Conservation (phyloP, 2,113 vertebrate species). For the Cacatua alba region DNA sequence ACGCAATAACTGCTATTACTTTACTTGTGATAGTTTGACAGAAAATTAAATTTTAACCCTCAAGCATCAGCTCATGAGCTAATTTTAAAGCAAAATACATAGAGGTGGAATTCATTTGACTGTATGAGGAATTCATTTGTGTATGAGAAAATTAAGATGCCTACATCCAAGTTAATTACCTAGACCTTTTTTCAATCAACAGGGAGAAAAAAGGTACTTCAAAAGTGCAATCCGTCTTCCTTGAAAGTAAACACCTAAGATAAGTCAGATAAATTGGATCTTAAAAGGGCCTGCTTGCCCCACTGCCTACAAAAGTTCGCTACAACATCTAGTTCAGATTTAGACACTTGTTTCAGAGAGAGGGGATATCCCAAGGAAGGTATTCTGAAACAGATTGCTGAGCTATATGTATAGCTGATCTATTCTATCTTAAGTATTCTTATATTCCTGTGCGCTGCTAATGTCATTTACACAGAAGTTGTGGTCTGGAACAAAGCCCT, state of each 20-base stretch:
- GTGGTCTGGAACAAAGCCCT: constrained; percentile 38
- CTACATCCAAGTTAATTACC: not conserved
- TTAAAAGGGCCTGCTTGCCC: not conserved
- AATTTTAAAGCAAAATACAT: constrained; percentile 64
- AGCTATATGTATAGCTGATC: not conserved
- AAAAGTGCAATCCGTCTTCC: not conserved
- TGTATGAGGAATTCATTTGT: not conserved
- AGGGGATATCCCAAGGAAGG: not conserved
- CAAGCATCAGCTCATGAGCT: constrained; percentile 43
- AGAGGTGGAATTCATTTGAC: not conserved
- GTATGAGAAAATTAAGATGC: not conserved
- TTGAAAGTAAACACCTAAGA: not conserved
- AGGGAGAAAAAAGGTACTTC: not conserved
- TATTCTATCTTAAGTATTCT: constrained; percentile 29
- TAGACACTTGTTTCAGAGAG: not conserved
- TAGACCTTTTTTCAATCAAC: not conserved
- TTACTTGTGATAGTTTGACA: constrained; percentile 8
- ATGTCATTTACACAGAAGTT: not conserved
- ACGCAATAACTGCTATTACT: not conserved
- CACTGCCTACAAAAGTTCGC: not conserved
- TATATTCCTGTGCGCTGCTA: constrained; percentile 16
- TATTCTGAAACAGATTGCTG: constrained; percentile 27
- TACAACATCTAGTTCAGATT: not conserved
- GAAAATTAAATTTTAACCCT: constrained; percentile 49
- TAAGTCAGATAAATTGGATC: not conserved